A percentile compares a stretch with the other conserved stretches of the same genome.
Conservation (phyloP, 92 coral and sea anemone genomes). For the Porites cylindrica region DNA sequence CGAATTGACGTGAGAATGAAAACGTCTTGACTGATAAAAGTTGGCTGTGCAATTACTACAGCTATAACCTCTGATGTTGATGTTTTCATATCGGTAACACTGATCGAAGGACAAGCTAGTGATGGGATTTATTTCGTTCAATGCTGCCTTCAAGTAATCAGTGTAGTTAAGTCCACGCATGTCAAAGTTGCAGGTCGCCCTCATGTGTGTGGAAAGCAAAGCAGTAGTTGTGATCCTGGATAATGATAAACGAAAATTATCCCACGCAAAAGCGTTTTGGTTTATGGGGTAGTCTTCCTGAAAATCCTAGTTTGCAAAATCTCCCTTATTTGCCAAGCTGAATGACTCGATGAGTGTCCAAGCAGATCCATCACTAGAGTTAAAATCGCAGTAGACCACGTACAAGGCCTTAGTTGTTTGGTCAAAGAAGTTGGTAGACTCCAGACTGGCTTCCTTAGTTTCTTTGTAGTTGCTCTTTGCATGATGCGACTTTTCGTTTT, state of each 20-base stretch:
- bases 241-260: constrained; percentile 45
- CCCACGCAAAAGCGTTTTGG: constrained; percentile 39
- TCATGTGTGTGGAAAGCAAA: constrained; percentile 30
- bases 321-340: constrained; percentile 21
- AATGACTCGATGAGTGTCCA: constrained; percentile 71
- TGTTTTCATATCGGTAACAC: constrained; percentile 39
- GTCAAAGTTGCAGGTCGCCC: constrained; percentile 61
- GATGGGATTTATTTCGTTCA: constrained; percentile 38
- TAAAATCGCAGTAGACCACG: constrained; percentile 46
- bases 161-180: constrained; percentile 44
- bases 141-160: constrained; percentile 51
- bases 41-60: constrained; percentile 38
- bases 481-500: constrained; percentile 7
- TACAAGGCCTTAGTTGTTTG: neutral
- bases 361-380: constrained; percentile 43
- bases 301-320: constrained; percentile 15
- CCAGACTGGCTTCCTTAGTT: neutral
- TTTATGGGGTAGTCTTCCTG: constrained; percentile 25
- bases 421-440: constrained; percentile 17
- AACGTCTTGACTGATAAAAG: neutral
- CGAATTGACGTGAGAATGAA: constrained; percentile 30
- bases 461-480: neutral
- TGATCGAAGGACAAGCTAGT: neutral
- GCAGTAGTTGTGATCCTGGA: constrained; percentile 27
- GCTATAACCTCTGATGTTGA: constrained; percentile 42